Evolutionary conservation across 2,797 vertebrate species (phyloP).

Genomic region (Clarias laeviceps): DNA sequence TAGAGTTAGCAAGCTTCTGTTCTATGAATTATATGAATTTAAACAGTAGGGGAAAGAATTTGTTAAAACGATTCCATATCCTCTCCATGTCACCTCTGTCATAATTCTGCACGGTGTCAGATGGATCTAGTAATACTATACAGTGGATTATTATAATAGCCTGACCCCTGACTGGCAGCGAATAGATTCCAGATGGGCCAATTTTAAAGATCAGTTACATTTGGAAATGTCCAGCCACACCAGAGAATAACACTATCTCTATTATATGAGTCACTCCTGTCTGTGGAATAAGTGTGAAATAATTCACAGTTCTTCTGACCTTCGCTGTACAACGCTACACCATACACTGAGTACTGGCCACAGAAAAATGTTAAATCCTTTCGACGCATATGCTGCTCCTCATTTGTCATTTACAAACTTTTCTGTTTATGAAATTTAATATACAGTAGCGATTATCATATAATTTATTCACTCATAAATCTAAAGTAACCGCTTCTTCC

Average conservation of each 20-base stretch:
- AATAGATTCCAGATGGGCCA: slow-evolving; percentile 54
- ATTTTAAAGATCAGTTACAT: slow-evolving; percentile 51
- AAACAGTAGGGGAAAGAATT: slow-evolving; percentile 5
- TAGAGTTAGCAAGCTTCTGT: neutral
- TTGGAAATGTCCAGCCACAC: slow-evolving; percentile 49
- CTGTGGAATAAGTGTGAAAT: slow-evolving; percentile 23
- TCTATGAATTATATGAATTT: neutral
- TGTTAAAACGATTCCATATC: slow-evolving; percentile 14
- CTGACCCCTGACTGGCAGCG: slow-evolving; percentile 55
- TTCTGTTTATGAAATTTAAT: neutral
- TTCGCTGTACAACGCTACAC: neutral
- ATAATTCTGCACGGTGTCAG: slow-evolving; percentile 33
- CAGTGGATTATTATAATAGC: slow-evolving; percentile 52
- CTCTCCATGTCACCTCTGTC: slow-evolving; percentile 40
- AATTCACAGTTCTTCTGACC: slow-evolving; percentile 31
- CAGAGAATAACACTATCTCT: slow-evolving; percentile 48
- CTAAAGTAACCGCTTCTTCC: neutral
- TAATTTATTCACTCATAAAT: neutral
- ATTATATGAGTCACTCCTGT: slow-evolving; percentile 43
- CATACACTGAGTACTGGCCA: neutral
- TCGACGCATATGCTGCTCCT: neutral
- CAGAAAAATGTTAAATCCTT: neutral
- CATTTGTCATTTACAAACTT: neutral
- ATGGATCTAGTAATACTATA: slow-evolving; percentile 49
- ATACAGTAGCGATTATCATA: neutral